A percentile compares a stretch with the other conserved stretches of the same genome.
Conservation (phyloP, 1,140 invertebrate species). For the Hetaerina americana region DNA sequence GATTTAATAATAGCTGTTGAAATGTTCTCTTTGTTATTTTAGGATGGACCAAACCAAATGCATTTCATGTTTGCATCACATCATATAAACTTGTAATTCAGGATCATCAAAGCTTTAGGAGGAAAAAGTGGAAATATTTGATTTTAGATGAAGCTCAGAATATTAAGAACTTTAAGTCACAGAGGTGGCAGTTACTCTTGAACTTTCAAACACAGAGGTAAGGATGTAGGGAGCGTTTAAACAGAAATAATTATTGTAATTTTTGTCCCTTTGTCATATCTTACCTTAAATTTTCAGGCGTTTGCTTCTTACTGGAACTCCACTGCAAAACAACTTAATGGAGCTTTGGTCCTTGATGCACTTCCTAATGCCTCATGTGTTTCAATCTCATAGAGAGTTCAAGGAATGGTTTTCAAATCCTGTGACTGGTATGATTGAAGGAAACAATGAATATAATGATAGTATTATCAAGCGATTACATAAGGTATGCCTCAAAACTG, state of each 20-base stretch:
- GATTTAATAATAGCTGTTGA: too few species aligned
- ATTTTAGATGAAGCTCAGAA: constrained; percentile 99
- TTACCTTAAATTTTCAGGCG: constrained; percentile 43
- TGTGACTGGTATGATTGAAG: constrained; percentile 96
- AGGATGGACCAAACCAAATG: constrained; percentile 98
- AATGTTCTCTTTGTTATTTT: too few species aligned
- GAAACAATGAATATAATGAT: constrained; percentile 89
- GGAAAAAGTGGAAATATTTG: constrained; percentile 98
- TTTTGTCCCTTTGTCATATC: constrained; percentile 16
- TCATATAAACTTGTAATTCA: constrained; percentile 99
- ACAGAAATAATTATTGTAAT: constrained; percentile 6
- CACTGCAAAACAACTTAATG: constrained; percentile 97
- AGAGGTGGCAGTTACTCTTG: constrained; percentile 93
- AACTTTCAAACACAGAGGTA: constrained; percentile 92
- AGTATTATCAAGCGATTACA: constrained; percentile 88
- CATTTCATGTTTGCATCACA: constrained; percentile 99
- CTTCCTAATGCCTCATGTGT: constrained; percentile 99
- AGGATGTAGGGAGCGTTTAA: constrained; percentile 40
- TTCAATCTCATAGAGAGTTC: constrained; percentile 93
- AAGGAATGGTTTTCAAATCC: constrained; percentile 99
- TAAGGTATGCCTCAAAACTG: constrained; percentile 51
- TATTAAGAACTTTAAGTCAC: constrained; percentile 99
- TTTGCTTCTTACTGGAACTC: constrained; percentile 91
- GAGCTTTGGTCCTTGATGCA: constrained; percentile 99
- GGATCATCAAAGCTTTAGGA: constrained; percentile 93